Conservation (phyloP, 2,888 invertebrate genomes). For the Willowsia nigromaculata region DNA sequence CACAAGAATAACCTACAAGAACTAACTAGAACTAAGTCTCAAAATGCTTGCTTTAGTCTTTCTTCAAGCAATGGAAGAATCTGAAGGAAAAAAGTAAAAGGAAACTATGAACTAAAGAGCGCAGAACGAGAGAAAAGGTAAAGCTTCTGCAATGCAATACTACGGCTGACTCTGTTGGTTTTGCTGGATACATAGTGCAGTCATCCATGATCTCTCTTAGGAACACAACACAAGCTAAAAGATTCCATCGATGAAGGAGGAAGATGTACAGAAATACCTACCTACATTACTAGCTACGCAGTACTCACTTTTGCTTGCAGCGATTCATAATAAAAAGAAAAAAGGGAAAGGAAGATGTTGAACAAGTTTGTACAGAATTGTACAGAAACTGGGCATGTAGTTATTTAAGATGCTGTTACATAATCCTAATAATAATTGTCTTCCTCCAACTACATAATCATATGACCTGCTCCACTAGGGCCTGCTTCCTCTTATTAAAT, state of each 20-base stretch:
- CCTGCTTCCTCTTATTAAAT: background rate
- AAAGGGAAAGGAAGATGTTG: background rate
- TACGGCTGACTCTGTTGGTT: background rate
- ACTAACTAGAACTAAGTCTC: background rate
- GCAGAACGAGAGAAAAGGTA: background rate
- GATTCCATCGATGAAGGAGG: background rate
- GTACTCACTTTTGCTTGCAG: background rate
- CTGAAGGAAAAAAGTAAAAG: background rate
- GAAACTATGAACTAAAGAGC: background rate
- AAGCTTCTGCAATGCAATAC: background rate
- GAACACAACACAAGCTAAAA: background rate
- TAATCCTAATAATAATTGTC: constrained; percentile 44
- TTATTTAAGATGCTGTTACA: background rate
- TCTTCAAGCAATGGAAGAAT: background rate
- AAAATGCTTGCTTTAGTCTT: background rate
- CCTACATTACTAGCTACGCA: background rate
- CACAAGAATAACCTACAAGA: background rate
- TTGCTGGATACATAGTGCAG: constrained; percentile 26
- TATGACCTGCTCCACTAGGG: background rate
- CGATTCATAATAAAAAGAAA: background rate
- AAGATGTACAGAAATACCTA: background rate
- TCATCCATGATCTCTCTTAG: constrained; percentile 47
- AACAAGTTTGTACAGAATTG: background rate
- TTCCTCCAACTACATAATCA: background rate
- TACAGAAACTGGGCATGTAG: background rate